Evolutionary conservation across 2,113 vertebrate species (phyloP).

Genomic region (Dasypus novemcinctus): DNA sequence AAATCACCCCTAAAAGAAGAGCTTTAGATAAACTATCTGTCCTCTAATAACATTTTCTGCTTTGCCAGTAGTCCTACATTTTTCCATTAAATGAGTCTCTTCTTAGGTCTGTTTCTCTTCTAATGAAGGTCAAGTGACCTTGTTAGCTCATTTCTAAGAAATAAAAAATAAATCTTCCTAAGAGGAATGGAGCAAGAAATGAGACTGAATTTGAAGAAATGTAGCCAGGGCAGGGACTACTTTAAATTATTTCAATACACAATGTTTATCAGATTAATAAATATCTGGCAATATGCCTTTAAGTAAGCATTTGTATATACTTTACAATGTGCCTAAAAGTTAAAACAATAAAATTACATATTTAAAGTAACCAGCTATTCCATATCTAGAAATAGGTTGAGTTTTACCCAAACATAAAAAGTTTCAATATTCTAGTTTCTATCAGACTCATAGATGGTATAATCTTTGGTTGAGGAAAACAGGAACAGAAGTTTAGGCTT

Average conservation of each 20-base stretch:
- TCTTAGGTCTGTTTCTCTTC: not conserved
- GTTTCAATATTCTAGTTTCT: not conserved
- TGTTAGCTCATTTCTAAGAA: conserved; percentile 21
- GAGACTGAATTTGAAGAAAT: not conserved
- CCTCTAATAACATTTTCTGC: not conserved
- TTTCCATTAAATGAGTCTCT: not conserved
- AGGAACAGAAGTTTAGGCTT: not conserved
- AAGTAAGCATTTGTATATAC: not conserved
- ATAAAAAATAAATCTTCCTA: conserved; percentile 1
- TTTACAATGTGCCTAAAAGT: conserved; percentile 15
- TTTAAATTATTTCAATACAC: conserved; percentile 14
- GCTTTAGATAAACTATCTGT: not conserved
- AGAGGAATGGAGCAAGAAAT: not conserved
- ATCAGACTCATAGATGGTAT: not conserved
- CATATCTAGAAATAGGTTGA: not conserved
- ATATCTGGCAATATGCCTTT: not conserved
- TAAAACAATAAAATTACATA: too few species aligned
- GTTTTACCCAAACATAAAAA: not conserved
- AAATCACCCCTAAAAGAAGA: not conserved
- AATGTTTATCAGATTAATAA: not conserved
- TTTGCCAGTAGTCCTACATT: not conserved
- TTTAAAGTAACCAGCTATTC: not conserved
- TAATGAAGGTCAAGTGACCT: not conserved
- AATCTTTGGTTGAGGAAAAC: not conserved
- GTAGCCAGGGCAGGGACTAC: not conserved